These are phyloP conservation scores for Podarcis cretensis DNA, from an alignment of 2,113 vertebrate genomes.

Conservation along the genomic window DNA sequence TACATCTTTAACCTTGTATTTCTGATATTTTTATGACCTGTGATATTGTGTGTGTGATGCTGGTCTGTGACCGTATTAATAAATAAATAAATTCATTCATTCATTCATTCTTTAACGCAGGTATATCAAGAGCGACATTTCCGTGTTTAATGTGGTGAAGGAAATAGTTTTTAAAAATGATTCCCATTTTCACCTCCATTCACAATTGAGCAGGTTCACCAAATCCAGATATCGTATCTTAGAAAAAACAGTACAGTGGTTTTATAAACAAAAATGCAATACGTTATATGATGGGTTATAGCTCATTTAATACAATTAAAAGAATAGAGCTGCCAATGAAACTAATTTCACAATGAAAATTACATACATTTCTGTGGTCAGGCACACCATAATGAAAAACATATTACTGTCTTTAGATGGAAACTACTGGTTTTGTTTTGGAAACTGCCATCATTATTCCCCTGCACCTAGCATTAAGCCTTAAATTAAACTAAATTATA, in stretches of 20 bases:
- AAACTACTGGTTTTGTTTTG: background rate
- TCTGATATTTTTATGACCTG: too few relatives aligned
- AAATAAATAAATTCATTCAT: too few relatives aligned
- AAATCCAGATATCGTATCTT: background rate
- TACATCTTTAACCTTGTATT: background rate
- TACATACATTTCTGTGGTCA: background rate
- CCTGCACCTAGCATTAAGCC: background rate
- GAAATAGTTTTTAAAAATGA: background rate
- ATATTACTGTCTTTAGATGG: background rate
- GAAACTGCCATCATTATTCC: background rate
- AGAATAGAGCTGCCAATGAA: background rate
- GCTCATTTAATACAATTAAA: background rate
- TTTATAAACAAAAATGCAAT: background rate
- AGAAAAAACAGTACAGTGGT: too few relatives aligned
- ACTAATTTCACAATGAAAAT: background rate
- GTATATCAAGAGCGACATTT: background rate
- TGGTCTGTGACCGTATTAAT: too few relatives aligned
- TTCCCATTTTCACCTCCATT: background rate
- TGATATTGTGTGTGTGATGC: too few relatives aligned
- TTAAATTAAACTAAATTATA: background rate
- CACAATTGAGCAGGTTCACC: background rate
- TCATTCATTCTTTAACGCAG: background rate
- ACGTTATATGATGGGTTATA: too few relatives aligned
- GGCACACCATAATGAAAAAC: background rate
- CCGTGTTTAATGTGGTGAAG: background rate